Evolutionary conservation across 1,140 invertebrate species (phyloP), one percentile per base, ranked within the genome.

Genomic region (Campoletis sonorensis): DNA sequence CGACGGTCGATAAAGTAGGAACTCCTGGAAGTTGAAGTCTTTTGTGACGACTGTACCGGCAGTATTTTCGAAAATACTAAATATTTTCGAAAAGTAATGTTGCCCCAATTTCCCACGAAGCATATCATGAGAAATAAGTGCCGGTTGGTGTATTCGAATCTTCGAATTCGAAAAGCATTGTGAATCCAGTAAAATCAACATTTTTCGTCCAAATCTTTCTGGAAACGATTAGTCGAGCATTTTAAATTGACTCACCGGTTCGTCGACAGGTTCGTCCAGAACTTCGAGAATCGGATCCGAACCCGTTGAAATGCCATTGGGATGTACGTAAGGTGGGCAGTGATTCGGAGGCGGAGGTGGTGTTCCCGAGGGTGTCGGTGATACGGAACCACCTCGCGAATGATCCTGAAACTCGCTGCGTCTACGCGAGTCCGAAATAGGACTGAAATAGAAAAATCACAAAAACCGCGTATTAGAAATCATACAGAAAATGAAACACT

Each of bases 191-290:
- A n/a, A n/a, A n/a, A n/a, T n/a, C n/a, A n/a, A n/a, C n/a, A n/a
- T n/a, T n/a, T n/a, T n/a, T n/a, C n/a, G n/a, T n/a, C n/a, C n/a
- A n/a, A n/a, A n/a, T n/a, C n/a, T n/a, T n/a, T n/a, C n/a, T n/a
- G n/a, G n/a, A n/a, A n/a, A n/a, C n/a, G n/a, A n/a, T n/a, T n/a
- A n/a, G n/a, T n/a, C n/a, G n/a, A n/a, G n/a, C n/a, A n/a, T 33
- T 33, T 33, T 33, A 5, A 61, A 61, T 30, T 61, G 30, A 87
- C 87, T 88, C 61, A 90, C 89, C 82, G 87, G 87, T 82, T 90
- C 89, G 81, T 90, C 89, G 80, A 90, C 89, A 54, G 89, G 89
- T 54, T 90, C 89, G 27, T 90, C 89, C 40, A 90, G 84, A 0
- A 90, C 84, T 81, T 90, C 89, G 18, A 89, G 83, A 30, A 87